Evolutionary conservation across 2,888 invertebrate species (phyloP).

Genomic region (Pachymerium ferrugineum): DNA sequence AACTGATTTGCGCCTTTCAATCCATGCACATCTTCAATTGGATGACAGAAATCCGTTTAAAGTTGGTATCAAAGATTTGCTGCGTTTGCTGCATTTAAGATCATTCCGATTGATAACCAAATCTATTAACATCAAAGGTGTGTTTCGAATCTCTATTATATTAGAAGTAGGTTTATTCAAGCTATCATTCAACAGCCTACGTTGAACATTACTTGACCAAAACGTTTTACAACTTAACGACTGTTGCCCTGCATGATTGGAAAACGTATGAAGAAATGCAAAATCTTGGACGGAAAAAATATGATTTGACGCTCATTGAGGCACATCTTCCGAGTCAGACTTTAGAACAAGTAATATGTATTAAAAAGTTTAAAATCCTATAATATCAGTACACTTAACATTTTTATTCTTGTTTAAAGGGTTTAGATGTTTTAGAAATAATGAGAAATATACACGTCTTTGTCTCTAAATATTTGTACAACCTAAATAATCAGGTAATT

Average conservation of each 20-base stretch:
- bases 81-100: conserved; percentile 57
- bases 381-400: neutral
- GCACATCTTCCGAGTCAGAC: conserved; percentile 94
- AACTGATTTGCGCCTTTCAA: conserved; percentile 83
- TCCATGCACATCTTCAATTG: conserved; percentile 79
- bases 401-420: conserved; percentile 50
- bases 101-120: conserved; percentile 54
- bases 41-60: conserved; percentile 63
- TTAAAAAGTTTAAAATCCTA: neutral
- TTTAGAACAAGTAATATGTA: conserved; percentile 68
- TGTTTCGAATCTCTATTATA: neutral
- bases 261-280: conserved; percentile 96
- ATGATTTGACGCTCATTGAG: conserved; percentile 73
- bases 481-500: conserved; percentile 80
- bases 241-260: conserved; percentile 96
- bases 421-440: conserved; percentile 91
- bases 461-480: conserved; percentile 87
- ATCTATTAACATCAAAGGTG: conserved; percentile 61
- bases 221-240: conserved; percentile 95
- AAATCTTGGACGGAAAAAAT: conserved; percentile 78
- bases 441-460: conserved; percentile 95
- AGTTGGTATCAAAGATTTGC: conserved; percentile 59
- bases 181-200: too few relatives aligned
- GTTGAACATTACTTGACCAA: conserved; percentile 88
- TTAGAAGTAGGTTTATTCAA: too few relatives aligned